These are phyloP conservation scores for Manis pentadactyla DNA, from an alignment of 2,797 vertebrate species.

Conservation along the genomic window DNA sequence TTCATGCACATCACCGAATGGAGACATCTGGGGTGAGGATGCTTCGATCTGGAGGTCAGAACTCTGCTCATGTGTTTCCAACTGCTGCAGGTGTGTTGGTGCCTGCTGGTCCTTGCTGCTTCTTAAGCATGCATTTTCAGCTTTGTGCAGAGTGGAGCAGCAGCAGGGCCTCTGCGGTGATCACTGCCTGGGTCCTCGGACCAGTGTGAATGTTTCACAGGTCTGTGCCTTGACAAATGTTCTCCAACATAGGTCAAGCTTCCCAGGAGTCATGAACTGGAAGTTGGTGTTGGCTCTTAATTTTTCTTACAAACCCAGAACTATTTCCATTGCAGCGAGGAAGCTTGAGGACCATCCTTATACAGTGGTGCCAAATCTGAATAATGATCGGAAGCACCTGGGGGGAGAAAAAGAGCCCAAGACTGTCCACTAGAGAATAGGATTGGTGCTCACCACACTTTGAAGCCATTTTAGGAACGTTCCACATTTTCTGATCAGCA, in stretches of 20 bases:
- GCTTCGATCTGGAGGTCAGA: not conserved
- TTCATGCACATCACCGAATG: not conserved
- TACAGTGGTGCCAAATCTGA: not conserved
- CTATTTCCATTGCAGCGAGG: not conserved
- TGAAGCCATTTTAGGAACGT: too few species aligned
- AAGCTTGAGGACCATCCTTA: not conserved
- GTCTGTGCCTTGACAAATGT: not conserved
- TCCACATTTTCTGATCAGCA: not conserved
- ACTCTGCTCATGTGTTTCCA: not conserved
- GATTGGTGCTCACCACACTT: too few species aligned
- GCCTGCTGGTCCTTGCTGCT: not conserved
- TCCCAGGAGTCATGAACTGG: not conserved
- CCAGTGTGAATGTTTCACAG: not conserved
- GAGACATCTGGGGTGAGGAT: too few species aligned
- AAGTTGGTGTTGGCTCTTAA: not conserved
- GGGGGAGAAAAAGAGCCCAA: not conserved
- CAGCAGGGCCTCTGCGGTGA: not conserved
- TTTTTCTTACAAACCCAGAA: not conserved
- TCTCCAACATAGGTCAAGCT: not conserved
- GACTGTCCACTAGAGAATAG: not conserved
- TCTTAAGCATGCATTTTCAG: not conserved
- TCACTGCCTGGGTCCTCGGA: not conserved
- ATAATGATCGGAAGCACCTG: not conserved
- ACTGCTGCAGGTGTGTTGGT: accelerated
- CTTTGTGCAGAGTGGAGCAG: not conserved